These are phyloP conservation scores for Tamandua tetradactyla DNA, from an alignment of 2,797 vertebrate genomes.

Conservation along the genomic window DNA sequence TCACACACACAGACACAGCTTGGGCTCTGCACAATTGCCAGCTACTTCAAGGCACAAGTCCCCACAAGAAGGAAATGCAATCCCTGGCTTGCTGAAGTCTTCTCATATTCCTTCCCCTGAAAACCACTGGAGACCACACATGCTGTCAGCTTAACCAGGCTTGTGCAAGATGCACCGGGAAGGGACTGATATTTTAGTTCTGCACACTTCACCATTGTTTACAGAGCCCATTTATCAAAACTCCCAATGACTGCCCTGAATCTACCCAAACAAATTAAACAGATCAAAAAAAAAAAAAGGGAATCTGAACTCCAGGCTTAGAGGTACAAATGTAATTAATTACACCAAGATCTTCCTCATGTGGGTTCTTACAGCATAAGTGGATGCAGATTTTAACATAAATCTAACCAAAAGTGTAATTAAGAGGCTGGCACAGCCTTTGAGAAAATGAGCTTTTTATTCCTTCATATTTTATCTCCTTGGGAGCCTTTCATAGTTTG, in stretches of 20 bases:
- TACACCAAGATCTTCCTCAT: background rate
- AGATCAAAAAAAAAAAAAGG: background rate
- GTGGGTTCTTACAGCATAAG: background rate
- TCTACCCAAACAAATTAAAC: background rate
- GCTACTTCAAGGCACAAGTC: background rate
- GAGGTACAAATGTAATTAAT: background rate
- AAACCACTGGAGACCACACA: background rate
- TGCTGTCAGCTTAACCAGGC: background rate
- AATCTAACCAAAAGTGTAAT: background rate
- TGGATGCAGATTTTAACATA: background rate
- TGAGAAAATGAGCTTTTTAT: background rate
- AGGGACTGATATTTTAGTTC: background rate
- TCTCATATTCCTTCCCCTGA: background rate
- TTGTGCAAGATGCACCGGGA: background rate
- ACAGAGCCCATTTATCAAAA: background rate
- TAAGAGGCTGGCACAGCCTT: background rate
- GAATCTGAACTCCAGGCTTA: background rate
- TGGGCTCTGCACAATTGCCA: background rate
- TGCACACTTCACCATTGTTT: background rate
- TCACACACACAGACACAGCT: background rate
- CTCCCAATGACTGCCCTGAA: background rate
- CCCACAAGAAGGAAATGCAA: background rate
- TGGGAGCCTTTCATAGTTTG: background rate
- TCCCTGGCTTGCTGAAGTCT: background rate
- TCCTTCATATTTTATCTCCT: background rate